phyloP scores from a whole-genome alignment of 2,113 vertebrate species.

The Periophthalmodon schlosseri region DNA sequence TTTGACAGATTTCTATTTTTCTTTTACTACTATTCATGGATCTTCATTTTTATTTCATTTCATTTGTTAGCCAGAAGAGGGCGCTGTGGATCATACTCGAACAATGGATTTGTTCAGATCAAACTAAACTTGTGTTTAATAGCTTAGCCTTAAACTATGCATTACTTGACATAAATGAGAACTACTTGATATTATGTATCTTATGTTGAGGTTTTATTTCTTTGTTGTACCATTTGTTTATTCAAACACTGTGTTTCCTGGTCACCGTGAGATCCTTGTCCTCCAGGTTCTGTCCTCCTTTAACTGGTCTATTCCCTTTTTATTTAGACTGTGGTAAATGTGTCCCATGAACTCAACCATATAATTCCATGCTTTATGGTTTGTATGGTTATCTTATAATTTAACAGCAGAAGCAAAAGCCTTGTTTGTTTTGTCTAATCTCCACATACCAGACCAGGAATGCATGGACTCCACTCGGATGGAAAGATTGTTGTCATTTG shows the following conservation, averaged over 20 bases:
- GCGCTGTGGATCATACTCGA: slow-evolving; percentile 1
- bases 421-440: slow-evolving; percentile 14
- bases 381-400: slow-evolving; percentile 24
- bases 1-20: too few relatives aligned
- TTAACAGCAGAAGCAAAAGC: slow-evolving; percentile 8
- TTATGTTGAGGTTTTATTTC: not conserved
- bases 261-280: slow-evolving; percentile 51
- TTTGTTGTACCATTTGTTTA: not conserved
- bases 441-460: slow-evolving; percentile 58
- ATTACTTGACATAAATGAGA: not conserved
- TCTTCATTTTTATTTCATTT: not conserved
- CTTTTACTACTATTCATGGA: not conserved
- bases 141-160: not conserved
- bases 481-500: slow-evolving; percentile 62
- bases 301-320: not conserved
- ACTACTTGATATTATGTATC: not conserved
- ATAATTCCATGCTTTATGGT: slow-evolving; percentile 1
- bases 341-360: slow-evolving; percentile 3
- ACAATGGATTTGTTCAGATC: not conserved
- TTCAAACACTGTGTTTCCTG: slow-evolving; percentile 6
- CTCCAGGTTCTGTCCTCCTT: slow-evolving; percentile 32
- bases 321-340: not conserved
- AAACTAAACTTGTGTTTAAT: not conserved
- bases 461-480: slow-evolving; percentile 44
- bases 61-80: slow-evolving; percentile 31